Evolutionary conservation across 2,888 invertebrate species (phyloP).

Genomic region (Sarcophaga rosellei): DNA sequence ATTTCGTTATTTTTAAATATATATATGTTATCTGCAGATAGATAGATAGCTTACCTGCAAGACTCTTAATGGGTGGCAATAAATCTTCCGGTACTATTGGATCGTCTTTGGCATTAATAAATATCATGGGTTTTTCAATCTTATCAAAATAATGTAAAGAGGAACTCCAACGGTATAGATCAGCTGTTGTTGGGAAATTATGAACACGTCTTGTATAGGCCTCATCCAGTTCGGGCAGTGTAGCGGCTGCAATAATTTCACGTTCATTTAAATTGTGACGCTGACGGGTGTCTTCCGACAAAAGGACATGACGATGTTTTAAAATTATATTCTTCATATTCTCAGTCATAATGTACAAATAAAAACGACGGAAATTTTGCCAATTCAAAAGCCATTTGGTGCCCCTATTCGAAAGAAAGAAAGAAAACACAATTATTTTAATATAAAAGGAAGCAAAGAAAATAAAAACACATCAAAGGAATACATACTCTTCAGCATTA

Average conservation of each 20-base stretch:
- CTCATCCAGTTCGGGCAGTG: constrained; percentile 93
- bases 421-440: constrained; percentile 2
- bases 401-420: constrained; percentile 84
- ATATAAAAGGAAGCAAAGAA: neutral
- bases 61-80: constrained; percentile 87
- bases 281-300: constrained; percentile 88
- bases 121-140: constrained; percentile 93
- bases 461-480: neutral
- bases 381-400: constrained; percentile 91
- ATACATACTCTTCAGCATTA: constrained; percentile 92
- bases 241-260: constrained; percentile 92
- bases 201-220: constrained; percentile 91
- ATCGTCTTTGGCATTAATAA: constrained; percentile 95
- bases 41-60: constrained; percentile 86
- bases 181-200: constrained; percentile 89
- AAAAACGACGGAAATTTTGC: constrained; percentile 94
- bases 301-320: constrained; percentile 89
- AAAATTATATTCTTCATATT: constrained; percentile 93
- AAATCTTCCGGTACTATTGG: constrained; percentile 93
- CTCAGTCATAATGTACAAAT: constrained; percentile 96
- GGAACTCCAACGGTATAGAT: constrained; percentile 93
- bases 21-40: too few species aligned
- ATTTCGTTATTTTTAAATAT: neutral
- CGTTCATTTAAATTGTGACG: constrained; percentile 88
- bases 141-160: constrained; percentile 89